Conservation (phyloP, 1,140 invertebrate species). For the Chionoecetes opilio region DNA sequence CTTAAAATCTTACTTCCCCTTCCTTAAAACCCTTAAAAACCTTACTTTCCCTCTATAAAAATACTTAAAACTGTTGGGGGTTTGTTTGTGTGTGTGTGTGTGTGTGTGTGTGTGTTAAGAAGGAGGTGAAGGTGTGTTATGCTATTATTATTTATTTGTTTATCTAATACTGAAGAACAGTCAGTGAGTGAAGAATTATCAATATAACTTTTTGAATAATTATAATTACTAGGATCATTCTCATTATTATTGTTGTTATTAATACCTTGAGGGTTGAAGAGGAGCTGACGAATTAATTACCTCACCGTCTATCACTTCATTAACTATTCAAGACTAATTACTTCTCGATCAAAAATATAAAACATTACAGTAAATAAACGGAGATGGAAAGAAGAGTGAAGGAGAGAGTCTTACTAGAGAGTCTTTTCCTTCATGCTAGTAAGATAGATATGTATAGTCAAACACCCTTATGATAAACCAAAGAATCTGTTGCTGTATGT, state of each 20-base stretch:
- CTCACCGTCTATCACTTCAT: background rate
- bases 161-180: background rate
- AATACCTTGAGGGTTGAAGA: no score
- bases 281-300: background rate
- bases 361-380: background rate
- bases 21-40: no score
- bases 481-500: no score
- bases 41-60: background rate
- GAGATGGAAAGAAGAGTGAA: no score
- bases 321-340: background rate
- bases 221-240: background rate
- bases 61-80: background rate
- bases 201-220: background rate
- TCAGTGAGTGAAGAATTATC: background rate
- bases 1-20: no score
- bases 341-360: background rate
- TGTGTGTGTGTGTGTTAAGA: no score
- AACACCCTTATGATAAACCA: no score
- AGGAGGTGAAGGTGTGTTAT: no score
- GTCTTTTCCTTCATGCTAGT: no score
- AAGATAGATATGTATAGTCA: no score
- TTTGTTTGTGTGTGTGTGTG: no score
- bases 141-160: background rate
- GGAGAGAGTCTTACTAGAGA: no score
- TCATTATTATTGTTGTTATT: constrained; percentile 32